These are phyloP conservation scores for Escarpia spicata DNA, from an alignment of 2,888 invertebrate genomes.

Conservation along the genomic window DNA sequence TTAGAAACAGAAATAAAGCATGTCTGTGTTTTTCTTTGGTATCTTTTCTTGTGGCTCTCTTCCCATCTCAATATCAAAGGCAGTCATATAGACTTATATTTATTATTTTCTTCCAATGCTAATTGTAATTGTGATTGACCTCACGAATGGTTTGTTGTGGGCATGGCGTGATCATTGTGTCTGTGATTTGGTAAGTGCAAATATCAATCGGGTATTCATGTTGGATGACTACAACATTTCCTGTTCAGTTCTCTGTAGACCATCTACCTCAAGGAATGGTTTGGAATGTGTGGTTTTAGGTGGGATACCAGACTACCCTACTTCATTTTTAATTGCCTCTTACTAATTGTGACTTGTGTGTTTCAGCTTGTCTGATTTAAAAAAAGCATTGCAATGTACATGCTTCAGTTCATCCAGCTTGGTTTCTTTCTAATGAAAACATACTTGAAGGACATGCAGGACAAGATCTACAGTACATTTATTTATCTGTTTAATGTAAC, in stretches of 20 bases:
- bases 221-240: no score
- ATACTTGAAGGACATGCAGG: background rate
- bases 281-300: background rate
- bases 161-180: background rate
- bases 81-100: background rate
- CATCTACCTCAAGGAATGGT: background rate
- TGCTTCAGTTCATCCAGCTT: background rate
- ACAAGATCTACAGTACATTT: background rate
- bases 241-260: no score
- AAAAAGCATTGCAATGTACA: background rate
- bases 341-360: constrained; percentile 9
- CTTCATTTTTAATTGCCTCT: background rate
- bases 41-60: background rate
- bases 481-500: background rate
- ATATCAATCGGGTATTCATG: background rate
- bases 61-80: background rate
- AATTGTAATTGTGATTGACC: background rate
- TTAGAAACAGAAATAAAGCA: background rate
- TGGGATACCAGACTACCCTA: background rate
- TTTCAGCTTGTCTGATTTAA: background rate
- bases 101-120: background rate
- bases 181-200: background rate
- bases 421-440: background rate
- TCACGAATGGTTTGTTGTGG: background rate
- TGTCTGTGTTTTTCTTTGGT: background rate